These are phyloP conservation scores for Rhagonycha lutea DNA, from an alignment of 2,888 invertebrate species.

Conservation along the genomic window DNA sequence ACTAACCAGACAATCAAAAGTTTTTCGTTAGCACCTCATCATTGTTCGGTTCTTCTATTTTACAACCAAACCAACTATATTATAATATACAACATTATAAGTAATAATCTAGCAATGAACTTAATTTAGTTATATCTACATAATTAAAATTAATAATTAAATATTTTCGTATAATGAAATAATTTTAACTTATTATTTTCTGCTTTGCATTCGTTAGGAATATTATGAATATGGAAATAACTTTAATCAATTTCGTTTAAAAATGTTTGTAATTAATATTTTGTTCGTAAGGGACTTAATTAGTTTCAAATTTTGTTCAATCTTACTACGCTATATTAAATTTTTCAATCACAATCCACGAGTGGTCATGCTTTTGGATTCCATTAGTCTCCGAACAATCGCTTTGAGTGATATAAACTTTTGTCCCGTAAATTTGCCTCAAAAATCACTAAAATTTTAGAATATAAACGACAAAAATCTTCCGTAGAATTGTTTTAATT, in stretches of 20 bases:
- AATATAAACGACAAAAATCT: neutral
- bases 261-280: neutral
- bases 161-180: neutral
- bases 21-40: neutral
- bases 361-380: neutral
- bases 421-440: neutral
- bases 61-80: neutral
- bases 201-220: neutral
- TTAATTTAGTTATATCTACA: neutral
- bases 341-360: neutral
- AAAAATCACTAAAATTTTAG: neutral
- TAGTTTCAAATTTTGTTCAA: neutral
- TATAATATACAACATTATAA: neutral
- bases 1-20: neutral
- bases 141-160: neutral
- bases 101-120: neutral
- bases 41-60: neutral
- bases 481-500: neutral
- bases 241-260: neutral
- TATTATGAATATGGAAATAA: neutral
- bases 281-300: neutral
- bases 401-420: neutral
- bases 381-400: neutral
- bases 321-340: neutral
- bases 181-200: neutral